phyloP scores from a whole-genome alignment of 2,888 invertebrate genomes.

The Imbricaverruca yamaguchii region DNA sequence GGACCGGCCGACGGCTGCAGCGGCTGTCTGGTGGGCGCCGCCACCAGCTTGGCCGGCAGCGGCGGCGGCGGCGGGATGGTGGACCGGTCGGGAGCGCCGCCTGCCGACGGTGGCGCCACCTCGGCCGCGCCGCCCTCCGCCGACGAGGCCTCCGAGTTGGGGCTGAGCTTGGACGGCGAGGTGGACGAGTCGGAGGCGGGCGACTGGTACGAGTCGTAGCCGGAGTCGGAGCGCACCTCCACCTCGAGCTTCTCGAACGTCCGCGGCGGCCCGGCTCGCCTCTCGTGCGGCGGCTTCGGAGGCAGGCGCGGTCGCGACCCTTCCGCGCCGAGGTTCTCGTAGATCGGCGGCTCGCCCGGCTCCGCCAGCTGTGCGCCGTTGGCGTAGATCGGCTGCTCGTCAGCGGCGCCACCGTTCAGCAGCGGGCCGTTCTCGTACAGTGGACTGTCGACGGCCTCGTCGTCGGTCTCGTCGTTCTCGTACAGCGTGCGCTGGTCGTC shows the following conservation, averaged over 20 bases:
- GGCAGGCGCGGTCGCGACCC: neutral
- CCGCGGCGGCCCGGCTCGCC: neutral
- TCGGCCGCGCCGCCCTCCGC: neutral
- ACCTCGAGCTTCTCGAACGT: neutral
- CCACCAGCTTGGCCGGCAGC: neutral
- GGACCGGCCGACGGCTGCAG: too few relatives aligned
- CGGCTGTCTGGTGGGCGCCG: too few relatives aligned
- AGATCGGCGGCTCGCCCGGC: conserved; percentile 2
- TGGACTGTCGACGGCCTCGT: neutral
- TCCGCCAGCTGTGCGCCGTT: neutral
- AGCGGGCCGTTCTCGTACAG: neutral
- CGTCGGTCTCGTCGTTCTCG: conserved; percentile 17
- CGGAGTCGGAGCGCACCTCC: conserved; percentile 3
- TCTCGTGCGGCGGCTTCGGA: neutral
- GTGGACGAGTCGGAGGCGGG: neutral
- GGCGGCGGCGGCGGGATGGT: neutral
- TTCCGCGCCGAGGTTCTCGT: neutral
- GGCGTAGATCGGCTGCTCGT: conserved; percentile 3
- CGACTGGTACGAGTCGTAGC: conserved; percentile 13
- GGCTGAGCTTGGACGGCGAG: neutral
- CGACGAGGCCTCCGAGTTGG: neutral
- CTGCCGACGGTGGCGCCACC: neutral
- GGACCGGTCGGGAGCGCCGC: neutral
- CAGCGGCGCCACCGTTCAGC: too few relatives aligned
- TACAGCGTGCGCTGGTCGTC: conserved; percentile 18